These are phyloP conservation scores for Eristalis tenax DNA, from an alignment of 2,888 invertebrate genomes.

Conservation along the genomic window DNA sequence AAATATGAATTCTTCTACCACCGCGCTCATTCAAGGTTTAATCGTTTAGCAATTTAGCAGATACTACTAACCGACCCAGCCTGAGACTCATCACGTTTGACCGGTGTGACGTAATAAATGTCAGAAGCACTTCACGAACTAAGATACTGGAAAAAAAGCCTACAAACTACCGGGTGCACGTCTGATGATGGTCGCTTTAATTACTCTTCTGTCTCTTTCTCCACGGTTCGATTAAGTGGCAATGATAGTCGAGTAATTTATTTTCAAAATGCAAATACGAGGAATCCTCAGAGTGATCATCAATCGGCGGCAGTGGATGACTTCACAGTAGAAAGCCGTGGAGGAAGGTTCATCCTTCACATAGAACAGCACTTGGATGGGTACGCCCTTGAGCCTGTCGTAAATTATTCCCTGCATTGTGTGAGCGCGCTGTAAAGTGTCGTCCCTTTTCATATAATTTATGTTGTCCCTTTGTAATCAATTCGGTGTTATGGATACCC, in stretches of 20 bases:
- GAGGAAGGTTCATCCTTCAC: too few species aligned
- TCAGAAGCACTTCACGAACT: background rate
- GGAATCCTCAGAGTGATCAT: background rate
- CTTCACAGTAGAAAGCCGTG: background rate
- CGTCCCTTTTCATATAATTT: conserved; percentile 14
- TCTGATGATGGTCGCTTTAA: background rate
- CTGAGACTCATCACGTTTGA: background rate
- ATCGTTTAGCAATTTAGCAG: conserved; percentile 19
- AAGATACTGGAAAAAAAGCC: background rate
- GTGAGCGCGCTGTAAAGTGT: background rate
- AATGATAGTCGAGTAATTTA: background rate
- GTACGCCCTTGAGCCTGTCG: background rate
- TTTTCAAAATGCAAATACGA: background rate
- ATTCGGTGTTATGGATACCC: background rate
- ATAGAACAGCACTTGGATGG: background rate
- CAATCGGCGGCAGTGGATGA: background rate
- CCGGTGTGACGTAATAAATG: background rate
- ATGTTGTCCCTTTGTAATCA: background rate
- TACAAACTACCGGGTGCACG: background rate
- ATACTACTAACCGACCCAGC: background rate
- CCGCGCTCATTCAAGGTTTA: conserved; percentile 14
- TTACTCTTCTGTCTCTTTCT: background rate
- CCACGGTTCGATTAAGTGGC: background rate
- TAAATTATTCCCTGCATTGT: background rate
- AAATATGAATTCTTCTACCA: background rate